Evolutionary conservation across 2,797 vertebrate genomes (phyloP), one percentile per base, ranked within the genome.

Genomic region (Hylomyscus alleni): DNA sequence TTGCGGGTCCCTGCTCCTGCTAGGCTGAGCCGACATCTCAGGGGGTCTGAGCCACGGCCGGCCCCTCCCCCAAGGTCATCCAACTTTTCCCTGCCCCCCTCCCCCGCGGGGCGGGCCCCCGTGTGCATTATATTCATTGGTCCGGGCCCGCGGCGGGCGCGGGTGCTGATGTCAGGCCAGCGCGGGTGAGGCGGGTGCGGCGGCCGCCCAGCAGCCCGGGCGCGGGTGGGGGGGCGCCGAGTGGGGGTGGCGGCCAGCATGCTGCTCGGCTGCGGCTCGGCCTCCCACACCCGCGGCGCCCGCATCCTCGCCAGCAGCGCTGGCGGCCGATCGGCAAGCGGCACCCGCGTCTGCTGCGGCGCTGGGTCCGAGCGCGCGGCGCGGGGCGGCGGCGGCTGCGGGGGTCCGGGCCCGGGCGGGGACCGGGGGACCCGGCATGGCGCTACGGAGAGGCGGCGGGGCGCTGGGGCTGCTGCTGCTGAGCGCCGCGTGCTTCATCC

Each of bases 131-230:
- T 98, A 99, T 99, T 96, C 99, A 98, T 98, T 95, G 98, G 97
- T 95, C 98, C 93, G 96, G n/a, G 97, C 96, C 98, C 98, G 98
- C 98, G 98, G 99, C 98, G 97, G 98, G 96, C 98, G 98, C 98
- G 98, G 98, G 98, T 97, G 99, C 99, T 99, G 99, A 99, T 99
- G 99, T 99, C 99, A 99, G 99, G 99, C 97, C 91, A 99, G 98
- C 97, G 97, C 98, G 98, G 98, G 96, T 40, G 83, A 98, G 98
- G 99, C 99, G 93, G 96, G 89, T 60, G 93, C 92, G 67, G 96
- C 94, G 75, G 96, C 96, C 81, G 95, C 96, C 94, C 92, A 93
- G 96, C 97, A 92, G 95, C 94, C 94, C 81, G 90, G 95, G 95
- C 88, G 44, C 87, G 60, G 95, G 93, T 93, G 96, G 97, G 93